A percentile compares a stretch with the other conserved stretches of the same genome.
Conservation (phyloP, 2,888 invertebrate genomes). For the Sarcophaga variegata region DNA sequence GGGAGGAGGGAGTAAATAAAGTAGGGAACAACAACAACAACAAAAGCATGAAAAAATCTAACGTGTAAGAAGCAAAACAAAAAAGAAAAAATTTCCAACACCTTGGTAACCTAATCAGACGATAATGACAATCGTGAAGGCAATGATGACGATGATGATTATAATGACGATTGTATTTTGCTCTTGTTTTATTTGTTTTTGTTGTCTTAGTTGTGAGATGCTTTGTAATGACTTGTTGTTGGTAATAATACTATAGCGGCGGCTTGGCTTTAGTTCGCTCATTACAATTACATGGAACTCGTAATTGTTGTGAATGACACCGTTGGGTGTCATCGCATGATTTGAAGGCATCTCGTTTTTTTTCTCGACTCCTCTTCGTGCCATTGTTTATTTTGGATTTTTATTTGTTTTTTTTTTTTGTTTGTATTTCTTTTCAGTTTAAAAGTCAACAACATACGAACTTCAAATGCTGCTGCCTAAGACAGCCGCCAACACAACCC, state of each 20-base stretch:
- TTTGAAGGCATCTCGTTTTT: constrained; percentile 52
- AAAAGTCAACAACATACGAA: constrained; percentile 24
- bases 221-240: constrained; percentile 27
- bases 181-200: constrained; percentile 2
- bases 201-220: constrained; percentile 10
- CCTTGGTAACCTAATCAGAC: constrained; percentile 68
- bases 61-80: too few species aligned
- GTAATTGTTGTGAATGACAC: constrained; percentile 68
- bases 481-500: constrained; percentile 31
- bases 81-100: constrained; percentile 53
- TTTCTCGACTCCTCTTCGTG: constrained; percentile 17
- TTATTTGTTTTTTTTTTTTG: not conserved
- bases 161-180: constrained; percentile 32
- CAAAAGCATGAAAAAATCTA: not conserved
- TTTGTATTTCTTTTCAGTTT: constrained; percentile 5
- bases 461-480: not conserved
- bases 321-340: constrained; percentile 69
- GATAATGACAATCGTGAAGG: constrained; percentile 8
- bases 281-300: constrained; percentile 62
- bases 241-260: constrained; percentile 50
- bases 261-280: constrained; percentile 60
- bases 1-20: constrained; percentile 22
- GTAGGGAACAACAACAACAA: not conserved
- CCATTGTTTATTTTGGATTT: constrained; percentile 37
- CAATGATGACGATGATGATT: not conserved